Percentiles rank a stretch among this genome's conserved stretches.
These are phyloP conservation scores for Lanius collurio DNA, from an alignment of 2,113 vertebrate genomes.

Conservation along the genomic window DNA sequence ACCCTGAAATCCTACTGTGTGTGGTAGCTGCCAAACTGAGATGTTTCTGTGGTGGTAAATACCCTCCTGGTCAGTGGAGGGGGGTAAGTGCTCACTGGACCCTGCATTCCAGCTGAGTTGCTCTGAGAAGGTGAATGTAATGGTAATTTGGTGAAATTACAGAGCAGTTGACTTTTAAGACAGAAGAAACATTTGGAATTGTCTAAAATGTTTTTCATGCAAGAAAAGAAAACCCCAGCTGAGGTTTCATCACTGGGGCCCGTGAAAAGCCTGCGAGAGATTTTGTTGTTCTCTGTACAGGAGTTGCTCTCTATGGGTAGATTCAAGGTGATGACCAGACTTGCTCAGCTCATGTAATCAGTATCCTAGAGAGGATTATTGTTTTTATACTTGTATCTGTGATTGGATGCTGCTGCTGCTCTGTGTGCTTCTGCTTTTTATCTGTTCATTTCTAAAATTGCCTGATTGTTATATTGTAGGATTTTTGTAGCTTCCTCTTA, in stretches of 20 bases:
- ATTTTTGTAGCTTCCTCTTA: neutral
- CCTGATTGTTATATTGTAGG: neutral
- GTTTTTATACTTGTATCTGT: neutral
- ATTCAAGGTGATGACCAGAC: neutral
- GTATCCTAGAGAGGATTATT: neutral
- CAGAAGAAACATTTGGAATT: neutral
- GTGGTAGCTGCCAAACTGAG: neutral
- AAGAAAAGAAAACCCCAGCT: neutral
- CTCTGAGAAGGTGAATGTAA: neutral
- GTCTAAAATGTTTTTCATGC: neutral
- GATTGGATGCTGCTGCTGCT: neutral
- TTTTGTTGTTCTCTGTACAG: neutral
- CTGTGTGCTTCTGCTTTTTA: neutral
- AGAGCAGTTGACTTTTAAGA: neutral
- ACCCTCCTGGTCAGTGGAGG: accelerated
- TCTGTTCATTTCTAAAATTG: neutral
- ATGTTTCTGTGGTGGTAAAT: neutral
- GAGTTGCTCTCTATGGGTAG: neutral
- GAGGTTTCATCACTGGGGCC: neutral
- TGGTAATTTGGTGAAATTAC: neutral
- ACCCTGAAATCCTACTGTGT: neutral
- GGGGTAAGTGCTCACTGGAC: neutral
- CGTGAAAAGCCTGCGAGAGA: neutral
- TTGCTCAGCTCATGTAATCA: neutral
- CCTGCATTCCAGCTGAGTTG: neutral